Percentiles rank a stretch among this genome's conserved stretches.
phyloP scores from a whole-genome alignment of 2,113 vertebrate species.

The Gavia stellata region DNA sequence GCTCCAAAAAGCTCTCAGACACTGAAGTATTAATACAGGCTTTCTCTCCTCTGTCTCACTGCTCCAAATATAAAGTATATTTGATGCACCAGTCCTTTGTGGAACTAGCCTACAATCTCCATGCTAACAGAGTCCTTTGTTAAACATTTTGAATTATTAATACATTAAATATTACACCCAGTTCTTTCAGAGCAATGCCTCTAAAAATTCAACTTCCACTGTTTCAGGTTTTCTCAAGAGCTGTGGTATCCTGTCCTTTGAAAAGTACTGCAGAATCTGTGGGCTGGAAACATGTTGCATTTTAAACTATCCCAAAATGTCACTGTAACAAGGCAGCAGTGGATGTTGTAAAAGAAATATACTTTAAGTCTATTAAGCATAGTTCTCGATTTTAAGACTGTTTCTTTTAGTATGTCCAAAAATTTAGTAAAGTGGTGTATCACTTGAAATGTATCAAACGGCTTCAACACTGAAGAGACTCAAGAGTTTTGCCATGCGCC shows the following conservation, averaged over 20 bases:
- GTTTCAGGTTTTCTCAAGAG: not conserved
- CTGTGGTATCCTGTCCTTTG: not conserved
- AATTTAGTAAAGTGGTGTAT: not conserved
- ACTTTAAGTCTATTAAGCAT: not conserved
- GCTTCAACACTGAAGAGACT: not conserved
- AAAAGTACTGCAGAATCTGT: not conserved
- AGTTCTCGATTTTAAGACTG: not conserved
- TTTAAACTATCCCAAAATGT: not conserved
- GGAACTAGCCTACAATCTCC: not conserved
- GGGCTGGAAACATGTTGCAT: not conserved
- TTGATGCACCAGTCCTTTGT: not conserved
- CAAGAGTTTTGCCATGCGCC: not conserved
- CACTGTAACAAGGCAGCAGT: not conserved
- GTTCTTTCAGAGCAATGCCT: not conserved
- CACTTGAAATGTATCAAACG: not conserved
- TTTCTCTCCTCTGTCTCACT: not conserved
- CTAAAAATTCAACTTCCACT: not conserved
- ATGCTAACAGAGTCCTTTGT: not conserved
- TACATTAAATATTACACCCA: not conserved
- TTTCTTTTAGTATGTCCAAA: not conserved
- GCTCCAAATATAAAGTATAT: not conserved
- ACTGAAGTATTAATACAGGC: not conserved
- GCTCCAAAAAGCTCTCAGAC: not conserved
- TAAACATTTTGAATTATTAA: not conserved
- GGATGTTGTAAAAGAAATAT: not conserved